phyloP scores from a whole-genome alignment of 2,797 vertebrate species.

The Muscicapa striata region DNA sequence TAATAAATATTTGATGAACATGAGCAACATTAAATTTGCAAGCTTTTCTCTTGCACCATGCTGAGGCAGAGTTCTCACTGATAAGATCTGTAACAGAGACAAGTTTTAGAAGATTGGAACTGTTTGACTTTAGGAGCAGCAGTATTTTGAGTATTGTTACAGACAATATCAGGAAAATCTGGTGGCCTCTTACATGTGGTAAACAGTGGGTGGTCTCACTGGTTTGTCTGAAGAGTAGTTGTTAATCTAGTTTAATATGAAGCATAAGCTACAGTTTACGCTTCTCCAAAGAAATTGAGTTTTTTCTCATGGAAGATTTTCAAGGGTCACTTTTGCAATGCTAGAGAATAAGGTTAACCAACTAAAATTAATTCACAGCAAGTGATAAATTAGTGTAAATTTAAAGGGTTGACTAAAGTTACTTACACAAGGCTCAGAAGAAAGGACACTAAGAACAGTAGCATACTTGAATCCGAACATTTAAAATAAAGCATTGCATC shows the following conservation, averaged over 20 bases:
- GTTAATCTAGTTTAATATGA: neutral
- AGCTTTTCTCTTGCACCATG: neutral
- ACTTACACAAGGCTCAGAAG: neutral
- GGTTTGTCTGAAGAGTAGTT: neutral
- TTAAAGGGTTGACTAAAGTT: neutral
- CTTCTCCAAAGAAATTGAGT: neutral
- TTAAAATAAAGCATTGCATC: neutral
- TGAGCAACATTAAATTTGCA: neutral
- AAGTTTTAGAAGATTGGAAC: neutral
- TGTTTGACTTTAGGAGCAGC: neutral
- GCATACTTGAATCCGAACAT: neutral
- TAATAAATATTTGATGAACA: neutral
- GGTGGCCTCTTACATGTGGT: neutral
- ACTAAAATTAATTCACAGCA: neutral
- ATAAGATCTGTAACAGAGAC: neutral
- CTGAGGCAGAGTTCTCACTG: neutral
- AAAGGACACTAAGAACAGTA: neutral
- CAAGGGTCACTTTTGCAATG: neutral
- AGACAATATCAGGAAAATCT: neutral
- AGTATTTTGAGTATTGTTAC: neutral
- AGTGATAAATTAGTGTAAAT: neutral
- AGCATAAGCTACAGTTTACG: neutral
- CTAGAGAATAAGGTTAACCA: neutral
- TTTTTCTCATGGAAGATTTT: neutral
- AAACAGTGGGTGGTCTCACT: neutral